These are phyloP conservation scores for Galeopterus variegatus DNA, from an alignment of 2,113 vertebrate genomes.

Conservation along the genomic window DNA sequence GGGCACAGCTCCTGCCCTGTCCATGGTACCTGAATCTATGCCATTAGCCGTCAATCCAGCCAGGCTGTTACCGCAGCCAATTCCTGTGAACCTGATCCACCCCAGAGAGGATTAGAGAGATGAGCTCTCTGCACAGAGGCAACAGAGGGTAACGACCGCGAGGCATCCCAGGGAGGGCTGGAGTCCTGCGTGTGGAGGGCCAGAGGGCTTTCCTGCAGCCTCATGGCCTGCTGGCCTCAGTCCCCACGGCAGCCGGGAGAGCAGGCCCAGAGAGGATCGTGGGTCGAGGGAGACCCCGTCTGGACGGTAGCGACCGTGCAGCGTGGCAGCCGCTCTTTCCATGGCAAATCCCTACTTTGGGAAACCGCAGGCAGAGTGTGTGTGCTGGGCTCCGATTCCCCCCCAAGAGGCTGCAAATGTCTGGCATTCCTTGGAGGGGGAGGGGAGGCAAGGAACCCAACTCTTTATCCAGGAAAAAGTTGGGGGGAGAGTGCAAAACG, in stretches of 20 bases:
- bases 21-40: constrained; percentile 75
- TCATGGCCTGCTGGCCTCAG: not conserved
- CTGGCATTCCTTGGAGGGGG: not conserved
- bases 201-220: not conserved
- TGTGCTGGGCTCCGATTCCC: accelerated
- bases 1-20: constrained; percentile 37
- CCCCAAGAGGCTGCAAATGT: not conserved
- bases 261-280: not conserved
- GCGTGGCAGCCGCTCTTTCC: accelerated
- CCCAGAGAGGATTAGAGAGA: constrained; percentile 85
- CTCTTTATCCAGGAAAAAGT: not conserved
- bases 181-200: accelerated
- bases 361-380: not conserved
- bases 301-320: accelerated
- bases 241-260: not conserved
- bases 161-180: not conserved
- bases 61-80: constrained; percentile 83
- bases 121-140: constrained; percentile 77
- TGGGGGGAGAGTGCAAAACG: not conserved
- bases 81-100: constrained; percentile 85
- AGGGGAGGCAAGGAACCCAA: not conserved
- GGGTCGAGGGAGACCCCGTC: constrained; percentile 74
- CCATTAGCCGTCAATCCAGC: constrained; percentile 77
- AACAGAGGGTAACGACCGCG: constrained; percentile 12
- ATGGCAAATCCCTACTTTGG: accelerated